A percentile compares a stretch with the other conserved stretches of the same genome.
Evolutionary conservation across 2,797 vertebrate genomes (phyloP).

Genomic region (Galago senegalensis): DNA sequence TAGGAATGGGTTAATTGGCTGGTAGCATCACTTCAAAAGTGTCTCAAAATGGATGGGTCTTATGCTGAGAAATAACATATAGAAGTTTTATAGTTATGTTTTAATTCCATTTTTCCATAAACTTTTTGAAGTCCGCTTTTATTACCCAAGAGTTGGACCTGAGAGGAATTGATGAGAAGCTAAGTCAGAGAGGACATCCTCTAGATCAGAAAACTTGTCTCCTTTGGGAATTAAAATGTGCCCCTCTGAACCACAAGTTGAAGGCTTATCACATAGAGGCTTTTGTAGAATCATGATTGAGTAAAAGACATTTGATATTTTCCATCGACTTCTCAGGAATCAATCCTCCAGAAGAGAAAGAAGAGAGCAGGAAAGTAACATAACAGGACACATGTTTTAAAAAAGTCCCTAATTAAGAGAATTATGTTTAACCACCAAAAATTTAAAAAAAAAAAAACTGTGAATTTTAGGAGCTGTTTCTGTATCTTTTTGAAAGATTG

Average conservation of each 20-base stretch:
- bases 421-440: neutral
- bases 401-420: neutral
- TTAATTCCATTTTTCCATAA: neutral
- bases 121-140: neutral
- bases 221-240: neutral
- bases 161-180: neutral
- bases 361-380: accelerated
- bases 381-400: neutral
- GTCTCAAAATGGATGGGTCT: neutral
- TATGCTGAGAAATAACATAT: neutral
- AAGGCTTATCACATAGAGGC: neutral
- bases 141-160: neutral
- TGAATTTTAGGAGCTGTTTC: neutral
- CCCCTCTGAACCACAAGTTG: neutral
- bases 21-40: neutral
- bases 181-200: neutral
- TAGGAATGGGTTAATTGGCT: neutral
- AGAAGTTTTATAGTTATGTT: neutral
- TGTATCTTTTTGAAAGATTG: neutral
- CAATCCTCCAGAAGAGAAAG: neutral
- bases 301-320: neutral
- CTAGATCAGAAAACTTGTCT: neutral
- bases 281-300: neutral
- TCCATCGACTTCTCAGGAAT: neutral
- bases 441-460: neutral